A percentile compares a stretch with the other conserved stretches of the same genome.
Evolutionary conservation across 2,113 vertebrate genomes (phyloP).

Genomic region (Morone chrysops): DNA sequence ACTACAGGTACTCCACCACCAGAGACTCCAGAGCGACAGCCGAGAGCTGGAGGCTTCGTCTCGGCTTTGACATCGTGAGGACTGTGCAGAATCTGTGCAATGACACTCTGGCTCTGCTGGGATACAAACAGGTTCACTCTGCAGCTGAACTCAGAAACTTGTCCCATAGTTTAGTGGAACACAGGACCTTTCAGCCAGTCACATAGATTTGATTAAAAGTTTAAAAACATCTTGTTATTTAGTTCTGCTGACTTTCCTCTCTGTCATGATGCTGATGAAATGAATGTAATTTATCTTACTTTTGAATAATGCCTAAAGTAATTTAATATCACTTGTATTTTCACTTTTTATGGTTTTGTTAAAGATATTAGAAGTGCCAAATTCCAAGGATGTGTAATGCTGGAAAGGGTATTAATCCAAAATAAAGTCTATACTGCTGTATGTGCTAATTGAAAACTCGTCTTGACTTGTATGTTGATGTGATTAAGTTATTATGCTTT

Average conservation of each 20-base stretch:
- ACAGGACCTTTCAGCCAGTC: constrained; percentile 71
- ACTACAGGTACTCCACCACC: constrained; percentile 83
- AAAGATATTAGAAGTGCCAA: constrained; percentile 47
- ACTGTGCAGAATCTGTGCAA: constrained; percentile 84
- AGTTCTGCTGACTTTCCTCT: constrained; percentile 24
- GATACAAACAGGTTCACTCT: constrained; percentile 83
- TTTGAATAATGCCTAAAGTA: constrained; percentile 20
- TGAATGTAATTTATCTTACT: constrained; percentile 52
- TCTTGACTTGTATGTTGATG: background rate
- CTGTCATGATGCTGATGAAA: constrained; percentile 28
- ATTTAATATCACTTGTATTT: constrained; percentile 14
- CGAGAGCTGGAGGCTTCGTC: constrained; percentile 85
- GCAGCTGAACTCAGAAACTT: constrained; percentile 81
- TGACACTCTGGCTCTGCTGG: constrained; percentile 82
- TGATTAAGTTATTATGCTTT: background rate
- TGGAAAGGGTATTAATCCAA: background rate
- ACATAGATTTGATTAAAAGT: constrained; percentile 23
- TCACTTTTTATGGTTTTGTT: constrained; percentile 29
- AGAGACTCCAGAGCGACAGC: constrained; percentile 83
- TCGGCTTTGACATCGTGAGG: constrained; percentile 83
- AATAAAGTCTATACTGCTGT: constrained; percentile 29
- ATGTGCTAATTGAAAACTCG: background rate
- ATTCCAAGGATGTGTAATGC: constrained; percentile 9
- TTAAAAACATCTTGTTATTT: too few relatives aligned
- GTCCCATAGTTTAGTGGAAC: constrained; percentile 81